Conservation (phyloP, 2,888 invertebrate genomes). For the Agrotis ipsilon region DNA sequence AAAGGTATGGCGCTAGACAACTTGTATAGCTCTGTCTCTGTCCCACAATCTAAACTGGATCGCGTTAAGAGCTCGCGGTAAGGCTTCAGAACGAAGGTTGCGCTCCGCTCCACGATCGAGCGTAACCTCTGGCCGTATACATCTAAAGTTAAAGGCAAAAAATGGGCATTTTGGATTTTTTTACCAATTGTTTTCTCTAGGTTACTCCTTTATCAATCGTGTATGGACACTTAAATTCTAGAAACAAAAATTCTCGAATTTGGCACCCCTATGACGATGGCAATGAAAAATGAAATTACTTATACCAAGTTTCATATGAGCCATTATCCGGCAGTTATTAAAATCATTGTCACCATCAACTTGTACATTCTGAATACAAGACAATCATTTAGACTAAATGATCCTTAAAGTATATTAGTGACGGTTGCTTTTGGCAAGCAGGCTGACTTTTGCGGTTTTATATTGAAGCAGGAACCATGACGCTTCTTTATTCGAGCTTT, state of each 20-base stretch:
- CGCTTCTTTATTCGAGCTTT: background rate
- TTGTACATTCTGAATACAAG: background rate
- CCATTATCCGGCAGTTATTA: background rate
- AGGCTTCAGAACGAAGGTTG: too few relatives aligned
- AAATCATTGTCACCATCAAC: background rate
- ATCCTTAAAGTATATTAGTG: background rate
- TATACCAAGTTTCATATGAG: background rate
- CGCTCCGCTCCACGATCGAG: too few relatives aligned
- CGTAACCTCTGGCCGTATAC: too few relatives aligned
- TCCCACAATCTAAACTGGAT: too few relatives aligned
- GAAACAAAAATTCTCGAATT: background rate
- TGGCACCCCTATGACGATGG: background rate
- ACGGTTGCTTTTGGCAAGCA: slow-evolving; percentile 25
- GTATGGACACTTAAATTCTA: too few relatives aligned
- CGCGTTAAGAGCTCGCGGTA: too few relatives aligned
- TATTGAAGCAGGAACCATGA: background rate
- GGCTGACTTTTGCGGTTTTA: background rate
- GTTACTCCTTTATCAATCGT: too few relatives aligned
- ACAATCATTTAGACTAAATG: slow-evolving; percentile 27
- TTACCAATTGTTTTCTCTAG: too few relatives aligned
- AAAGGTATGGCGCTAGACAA: too few relatives aligned
- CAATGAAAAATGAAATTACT: background rate
- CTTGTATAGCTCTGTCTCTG: too few relatives aligned
- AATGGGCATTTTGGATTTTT: too few relatives aligned
- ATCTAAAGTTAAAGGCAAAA: too few relatives aligned